These are phyloP conservation scores for Pristionchus exspectatus DNA, from an alignment of 2,888 invertebrate species.

Conservation along the genomic window DNA sequence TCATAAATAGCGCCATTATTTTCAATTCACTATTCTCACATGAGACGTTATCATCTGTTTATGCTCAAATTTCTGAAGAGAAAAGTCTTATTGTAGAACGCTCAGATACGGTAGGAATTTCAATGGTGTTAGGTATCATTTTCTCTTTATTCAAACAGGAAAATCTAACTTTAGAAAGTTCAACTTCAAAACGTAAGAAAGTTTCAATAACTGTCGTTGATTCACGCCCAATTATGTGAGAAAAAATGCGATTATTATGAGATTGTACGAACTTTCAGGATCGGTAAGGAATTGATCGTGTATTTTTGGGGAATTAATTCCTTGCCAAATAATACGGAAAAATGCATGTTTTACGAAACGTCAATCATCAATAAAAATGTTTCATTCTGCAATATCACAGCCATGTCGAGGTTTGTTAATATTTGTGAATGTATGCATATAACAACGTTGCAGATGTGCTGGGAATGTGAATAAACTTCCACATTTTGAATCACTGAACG, in stretches of 20 bases:
- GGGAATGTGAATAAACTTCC: neutral
- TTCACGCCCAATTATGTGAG: neutral
- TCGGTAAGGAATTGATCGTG: neutral
- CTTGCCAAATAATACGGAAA: neutral
- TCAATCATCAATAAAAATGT: neutral
- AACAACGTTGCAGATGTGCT: neutral
- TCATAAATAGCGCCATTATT: neutral
- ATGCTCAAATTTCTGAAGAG: neutral
- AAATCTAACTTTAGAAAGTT: neutral
- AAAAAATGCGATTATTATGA: neutral
- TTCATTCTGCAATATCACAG: neutral
- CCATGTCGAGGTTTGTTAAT: neutral
- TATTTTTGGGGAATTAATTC: neutral
- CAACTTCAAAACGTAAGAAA: neutral
- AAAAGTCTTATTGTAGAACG: neutral
- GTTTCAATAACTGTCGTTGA: neutral
- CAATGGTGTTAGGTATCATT: neutral
- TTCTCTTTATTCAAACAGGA: neutral
- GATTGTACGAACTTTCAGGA: neutral
- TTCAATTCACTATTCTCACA: neutral
- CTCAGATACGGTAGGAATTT: neutral
- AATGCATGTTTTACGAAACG: neutral
- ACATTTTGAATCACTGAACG: neutral
- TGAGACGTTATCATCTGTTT: neutral
- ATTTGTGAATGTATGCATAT: neutral